Evolutionary conservation across 2,888 invertebrate species (phyloP).

Genomic region (Drosophila antonietae): DNA sequence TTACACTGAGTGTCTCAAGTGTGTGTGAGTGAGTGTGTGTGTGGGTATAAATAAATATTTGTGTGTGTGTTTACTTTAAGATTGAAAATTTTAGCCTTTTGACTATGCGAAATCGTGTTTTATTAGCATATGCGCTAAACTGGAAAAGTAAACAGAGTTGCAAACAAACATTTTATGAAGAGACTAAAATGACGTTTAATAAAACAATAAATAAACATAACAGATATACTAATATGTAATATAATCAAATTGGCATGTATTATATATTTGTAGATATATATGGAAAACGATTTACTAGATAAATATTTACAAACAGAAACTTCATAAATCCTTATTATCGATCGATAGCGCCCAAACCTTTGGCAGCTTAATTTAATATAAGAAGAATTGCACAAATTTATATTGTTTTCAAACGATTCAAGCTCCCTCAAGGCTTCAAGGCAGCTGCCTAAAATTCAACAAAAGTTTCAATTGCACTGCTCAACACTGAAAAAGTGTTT

Average conservation of each 20-base stretch:
- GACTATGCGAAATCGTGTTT: constrained; percentile 46
- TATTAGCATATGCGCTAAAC: constrained; percentile 19
- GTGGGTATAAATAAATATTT: constrained; percentile 17
- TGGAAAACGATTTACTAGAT: background rate
- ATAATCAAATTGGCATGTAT: too few relatives aligned
- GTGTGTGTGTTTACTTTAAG: constrained; percentile 24
- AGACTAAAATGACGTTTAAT: background rate
- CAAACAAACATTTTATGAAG: background rate
- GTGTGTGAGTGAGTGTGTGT: constrained; percentile 31
- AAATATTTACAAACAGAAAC: too few relatives aligned
- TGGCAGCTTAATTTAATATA: background rate
- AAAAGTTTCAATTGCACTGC: constrained; percentile 12
- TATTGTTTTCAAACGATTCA: constrained; percentile 1
- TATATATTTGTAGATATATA: background rate
- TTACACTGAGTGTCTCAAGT: constrained; percentile 7
- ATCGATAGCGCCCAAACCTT: background rate
- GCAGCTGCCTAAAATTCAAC: constrained; percentile 7
- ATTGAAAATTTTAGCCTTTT: constrained; percentile 43
- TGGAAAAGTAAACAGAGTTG: background rate
- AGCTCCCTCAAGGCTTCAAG: background rate
- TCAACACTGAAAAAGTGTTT: constrained; percentile 8
- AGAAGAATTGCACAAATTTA: background rate
- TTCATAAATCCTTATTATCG: background rate
- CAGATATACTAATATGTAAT: background rate
- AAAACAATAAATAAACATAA: background rate